Base-by-base conservation (phyloP, 2,888 invertebrate species). In the Bembecia ichneumoniformis region DNA sequence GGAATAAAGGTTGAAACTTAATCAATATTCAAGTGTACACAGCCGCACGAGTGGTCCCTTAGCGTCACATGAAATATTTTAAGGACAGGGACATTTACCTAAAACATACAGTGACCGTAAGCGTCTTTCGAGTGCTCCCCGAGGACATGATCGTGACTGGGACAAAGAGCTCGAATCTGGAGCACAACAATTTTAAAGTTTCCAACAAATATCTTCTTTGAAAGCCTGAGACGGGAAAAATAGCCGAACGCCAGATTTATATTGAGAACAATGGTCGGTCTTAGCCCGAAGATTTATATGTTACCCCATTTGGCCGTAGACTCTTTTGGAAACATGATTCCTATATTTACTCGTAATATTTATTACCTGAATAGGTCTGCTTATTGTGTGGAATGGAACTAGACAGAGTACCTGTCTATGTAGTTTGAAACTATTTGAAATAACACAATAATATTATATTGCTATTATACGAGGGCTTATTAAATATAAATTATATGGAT, bases 131-230 rank as follows among this genome's bases (percentile, higher is more conserved):
- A 54, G 59, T 55, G 57, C 48, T 59, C 66, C 68, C 64, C 44
- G 57, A 75, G 71, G 71, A 72, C 59, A 52, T 58, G 63, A 60
- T 68, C 75, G 76, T 77, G 75, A 77, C 74, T 69, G 51, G 69
- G 66, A 77, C 76, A 77, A 77, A 77, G 73, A 66, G 63, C 54
- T 59, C 56, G 58, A 72, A 74, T 74, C 70, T 75, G 63, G 66
- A 66, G 60, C 68, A 64, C 65, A 65, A 72, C 68, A 66, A 67
- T 69, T 77, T 76, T 73, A 62, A 62, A 75, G 40, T 40, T 40
- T 40, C 40, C 40, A 40, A 14, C 40, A 40, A 40, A 40, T 40
- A 40, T 40, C 40, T 40, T 14, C 40, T 40, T 40, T 40, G 40
- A 40, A 40, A 40, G 14, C 40, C 13, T 11, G 40, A 14, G 13